Evolutionary conservation across 1,140 invertebrate genomes (phyloP), one percentile per base, ranked within the genome.

Genomic region (Tetramorium alpestre): DNA sequence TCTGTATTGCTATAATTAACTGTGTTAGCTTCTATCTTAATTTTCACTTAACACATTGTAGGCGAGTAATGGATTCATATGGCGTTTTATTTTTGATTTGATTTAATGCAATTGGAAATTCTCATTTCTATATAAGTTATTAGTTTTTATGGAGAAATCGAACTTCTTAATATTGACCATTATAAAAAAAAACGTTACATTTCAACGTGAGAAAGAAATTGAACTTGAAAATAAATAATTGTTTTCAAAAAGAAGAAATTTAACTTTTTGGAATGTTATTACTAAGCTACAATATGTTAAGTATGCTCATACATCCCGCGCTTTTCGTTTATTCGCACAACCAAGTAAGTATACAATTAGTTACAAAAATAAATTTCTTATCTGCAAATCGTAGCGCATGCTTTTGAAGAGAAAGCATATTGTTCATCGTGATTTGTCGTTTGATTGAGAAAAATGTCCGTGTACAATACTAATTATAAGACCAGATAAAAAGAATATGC

Each of bases 331-430:
- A 87, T 92, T 92, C 87, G 89, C 92, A 93, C 93, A 94, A 94
- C 93, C 93, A 94, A 94, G 90, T 92, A 90, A 93, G 85, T 93
- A 90, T 93, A 94, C 89, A 89, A 91, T 92, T 93, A 90, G 77
- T 92, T 94, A 94, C 82, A 94, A 94, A 94, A 94, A 94, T 94
- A 94, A 94, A 92, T 93, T 92, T 94, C 93, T 93, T 88, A 92
- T 80, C 88, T 88, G 91, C 49, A 77, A 90, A 87, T 90, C 62
- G 56, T 86, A 88, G 86, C 65, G 78, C 69, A 62, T 81, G 72
- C 62, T 58, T 87, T 89, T 73, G 60, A 87, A 33, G 60, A 51
- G 44, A 76, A 82, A 87, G 85, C 72, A 44, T 78, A 16, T 85
- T 78, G 41, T 73, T 77, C 22, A 10, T 25, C 60, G 54, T 69